Base-by-base conservation (phyloP, 2,888 invertebrate species). In the Clunio marinus region DNA sequence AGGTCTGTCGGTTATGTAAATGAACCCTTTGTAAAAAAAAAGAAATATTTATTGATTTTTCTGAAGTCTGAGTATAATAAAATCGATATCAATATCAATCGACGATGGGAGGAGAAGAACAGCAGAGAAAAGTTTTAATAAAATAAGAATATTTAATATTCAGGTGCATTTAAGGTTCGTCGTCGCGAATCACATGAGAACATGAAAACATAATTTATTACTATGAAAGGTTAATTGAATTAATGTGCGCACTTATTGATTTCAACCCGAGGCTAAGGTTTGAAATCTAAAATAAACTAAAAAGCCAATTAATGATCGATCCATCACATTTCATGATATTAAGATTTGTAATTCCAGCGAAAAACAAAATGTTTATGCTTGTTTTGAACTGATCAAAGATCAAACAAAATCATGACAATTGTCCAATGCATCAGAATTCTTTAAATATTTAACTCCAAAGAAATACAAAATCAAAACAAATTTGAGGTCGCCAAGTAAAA, bases 1-100 rank as follows among this genome's bases (percentile, higher is more conserved):
- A 63, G 63, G 63, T 63, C 63, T 46, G n/a, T n/a, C n/a, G n/a
- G n/a, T n/a, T 13, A 60, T 35, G 60, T 37, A 60, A 60, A 60
- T 35, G 22, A 2, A n/a, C n/a, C n/a, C n/a, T n/a, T n/a, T n/a
- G n/a, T n/a, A 22, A 51, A 20, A 17, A 2, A 17, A 51, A 20
- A 51, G 22, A 51, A 60, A 37, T 60, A 60, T 60, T 60, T 60
- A 60, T 60, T 60, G 60, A 60, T 37, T 41, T 20, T 37, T 27
- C 37, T 57, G 13, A 22, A 45, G 27, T 25, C 27, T 57, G 20
- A 57, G 5, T 22, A 57, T 27, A 25, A 57, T 57, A 57, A 57
- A 20, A 27, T 4, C 57, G 57, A 57, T 57, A 57, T 57, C 57
- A 57, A 57, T 57, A 57, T 57, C 51, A 51, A 51, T 51, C 22